These are phyloP conservation scores for Isichthys henryi DNA, from an alignment of 2,113 vertebrate species.

Conservation along the genomic window DNA sequence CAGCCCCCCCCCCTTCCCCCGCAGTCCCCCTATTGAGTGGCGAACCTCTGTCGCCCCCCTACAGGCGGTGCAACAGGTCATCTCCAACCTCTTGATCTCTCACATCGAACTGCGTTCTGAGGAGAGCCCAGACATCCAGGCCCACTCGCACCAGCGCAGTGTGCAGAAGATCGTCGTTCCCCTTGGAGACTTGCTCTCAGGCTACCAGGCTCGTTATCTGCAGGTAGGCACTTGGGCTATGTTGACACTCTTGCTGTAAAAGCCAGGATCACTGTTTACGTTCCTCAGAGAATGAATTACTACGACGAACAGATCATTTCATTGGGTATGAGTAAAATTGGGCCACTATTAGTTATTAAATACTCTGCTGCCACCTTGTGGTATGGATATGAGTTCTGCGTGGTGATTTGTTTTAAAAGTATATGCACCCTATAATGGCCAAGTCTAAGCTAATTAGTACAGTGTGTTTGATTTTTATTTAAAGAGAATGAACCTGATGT, in stretches of 20 bases:
- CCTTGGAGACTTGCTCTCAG: slow-evolving; percentile 67
- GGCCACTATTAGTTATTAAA: not conserved
- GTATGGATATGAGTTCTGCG: not conserved
- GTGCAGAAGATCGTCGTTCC: slow-evolving; percentile 87
- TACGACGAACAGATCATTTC: not conserved
- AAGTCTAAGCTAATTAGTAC: not conserved
- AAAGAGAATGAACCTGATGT: not conserved
- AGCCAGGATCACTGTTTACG: not conserved
- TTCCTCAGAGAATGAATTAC: not conserved
- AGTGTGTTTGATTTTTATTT: not conserved
- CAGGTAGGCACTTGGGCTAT: slow-evolving; percentile 56
- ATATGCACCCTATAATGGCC: not conserved
- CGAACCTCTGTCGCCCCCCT: not conserved
- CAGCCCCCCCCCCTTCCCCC: not conserved
- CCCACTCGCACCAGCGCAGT: slow-evolving; percentile 76
- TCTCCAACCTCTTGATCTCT: slow-evolving; percentile 85
- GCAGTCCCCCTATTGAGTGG: too few species aligned
- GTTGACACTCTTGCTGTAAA: not conserved
- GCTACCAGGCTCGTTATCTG: slow-evolving; percentile 71
- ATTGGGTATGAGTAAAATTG: not conserved
- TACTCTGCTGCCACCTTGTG: slow-evolving; percentile 42
- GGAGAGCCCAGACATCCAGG: slow-evolving; percentile 80
- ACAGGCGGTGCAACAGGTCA: slow-evolving; percentile 90
- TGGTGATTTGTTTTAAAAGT: not conserved
- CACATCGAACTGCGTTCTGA: slow-evolving; percentile 85